Percentiles rank a stretch among this genome's conserved stretches.
Evolutionary conservation across 2,113 vertebrate species (phyloP).

Genomic region (Lamprotornis superbus): DNA sequence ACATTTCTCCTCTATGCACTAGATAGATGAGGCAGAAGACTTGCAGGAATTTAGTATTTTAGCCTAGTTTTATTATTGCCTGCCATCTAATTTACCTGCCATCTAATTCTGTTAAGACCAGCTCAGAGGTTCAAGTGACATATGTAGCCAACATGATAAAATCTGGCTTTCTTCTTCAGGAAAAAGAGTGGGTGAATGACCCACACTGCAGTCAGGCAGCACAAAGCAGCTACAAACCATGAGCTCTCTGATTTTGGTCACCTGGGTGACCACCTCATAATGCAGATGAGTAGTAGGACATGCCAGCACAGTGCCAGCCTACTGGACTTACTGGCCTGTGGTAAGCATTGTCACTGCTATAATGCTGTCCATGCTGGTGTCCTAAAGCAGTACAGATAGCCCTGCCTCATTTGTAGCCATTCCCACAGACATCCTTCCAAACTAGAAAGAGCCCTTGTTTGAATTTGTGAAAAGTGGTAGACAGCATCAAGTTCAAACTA

Average conservation of each 20-base stretch:
- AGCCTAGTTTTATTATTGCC: neutral
- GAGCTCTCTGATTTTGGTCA: neutral
- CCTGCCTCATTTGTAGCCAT: neutral
- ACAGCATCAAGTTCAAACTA: neutral
- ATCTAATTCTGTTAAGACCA: neutral
- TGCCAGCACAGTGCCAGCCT: neutral
- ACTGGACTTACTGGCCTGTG: neutral
- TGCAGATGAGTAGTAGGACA: neutral
- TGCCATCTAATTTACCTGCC: neutral
- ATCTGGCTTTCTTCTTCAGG: neutral
- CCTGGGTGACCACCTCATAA: neutral
- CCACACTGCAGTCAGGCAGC: accelerated
- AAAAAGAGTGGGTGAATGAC: neutral
- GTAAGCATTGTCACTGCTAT: neutral
- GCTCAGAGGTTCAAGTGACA: neutral
- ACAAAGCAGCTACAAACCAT: neutral
- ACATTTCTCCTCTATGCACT: neutral
- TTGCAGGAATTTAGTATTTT: neutral
- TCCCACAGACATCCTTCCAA: neutral
- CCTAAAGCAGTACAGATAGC: neutral
- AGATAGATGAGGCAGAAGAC: neutral
- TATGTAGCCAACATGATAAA: neutral
- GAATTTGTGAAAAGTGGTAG: neutral
- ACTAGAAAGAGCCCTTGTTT: neutral
- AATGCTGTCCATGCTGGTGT: neutral